These are phyloP conservation scores for Corythornis madagascariensis DNA, from an alignment of 2,113 vertebrate genomes.

Conservation along the genomic window DNA sequence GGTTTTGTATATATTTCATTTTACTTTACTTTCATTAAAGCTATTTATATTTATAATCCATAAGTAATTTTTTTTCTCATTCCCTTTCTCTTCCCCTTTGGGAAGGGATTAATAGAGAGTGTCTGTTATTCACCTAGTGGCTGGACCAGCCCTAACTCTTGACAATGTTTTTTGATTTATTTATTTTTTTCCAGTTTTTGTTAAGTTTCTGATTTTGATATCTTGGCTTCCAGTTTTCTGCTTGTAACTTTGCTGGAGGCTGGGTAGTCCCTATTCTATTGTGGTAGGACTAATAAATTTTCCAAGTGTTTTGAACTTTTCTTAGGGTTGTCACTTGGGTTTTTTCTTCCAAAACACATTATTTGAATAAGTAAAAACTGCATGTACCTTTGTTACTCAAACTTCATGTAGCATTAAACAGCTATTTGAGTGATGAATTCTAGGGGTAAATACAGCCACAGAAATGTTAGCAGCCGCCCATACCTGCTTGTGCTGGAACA, in stretches of 20 bases:
- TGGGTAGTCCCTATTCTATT: not conserved
- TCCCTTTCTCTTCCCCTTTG: too few relatives aligned
- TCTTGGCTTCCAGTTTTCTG: not conserved
- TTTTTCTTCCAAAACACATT: not conserved
- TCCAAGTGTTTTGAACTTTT: not conserved
- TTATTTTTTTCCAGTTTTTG: not conserved
- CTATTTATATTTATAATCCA: too few relatives aligned
- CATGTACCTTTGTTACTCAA: not conserved
- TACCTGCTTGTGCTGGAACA: not conserved
- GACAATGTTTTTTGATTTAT: not conserved
- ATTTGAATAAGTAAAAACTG: not conserved
- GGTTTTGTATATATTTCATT: too few relatives aligned
- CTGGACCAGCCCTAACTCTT: too few relatives aligned
- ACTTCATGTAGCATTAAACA: not conserved
- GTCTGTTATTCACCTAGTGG: too few relatives aligned
- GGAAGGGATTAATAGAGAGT: too few relatives aligned
- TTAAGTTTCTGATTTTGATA: not conserved
- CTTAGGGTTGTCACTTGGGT: not conserved
- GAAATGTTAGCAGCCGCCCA: not conserved
- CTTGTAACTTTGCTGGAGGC: not conserved
- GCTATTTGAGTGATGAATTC: not conserved
- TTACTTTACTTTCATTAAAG: too few relatives aligned
- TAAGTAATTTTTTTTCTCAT: too few relatives aligned
- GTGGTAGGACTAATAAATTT: slow-evolving; percentile 16
- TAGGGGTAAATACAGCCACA: not conserved